phyloP scores from a whole-genome alignment of 2,113 vertebrate species.

The Urocitellus parryii region DNA sequence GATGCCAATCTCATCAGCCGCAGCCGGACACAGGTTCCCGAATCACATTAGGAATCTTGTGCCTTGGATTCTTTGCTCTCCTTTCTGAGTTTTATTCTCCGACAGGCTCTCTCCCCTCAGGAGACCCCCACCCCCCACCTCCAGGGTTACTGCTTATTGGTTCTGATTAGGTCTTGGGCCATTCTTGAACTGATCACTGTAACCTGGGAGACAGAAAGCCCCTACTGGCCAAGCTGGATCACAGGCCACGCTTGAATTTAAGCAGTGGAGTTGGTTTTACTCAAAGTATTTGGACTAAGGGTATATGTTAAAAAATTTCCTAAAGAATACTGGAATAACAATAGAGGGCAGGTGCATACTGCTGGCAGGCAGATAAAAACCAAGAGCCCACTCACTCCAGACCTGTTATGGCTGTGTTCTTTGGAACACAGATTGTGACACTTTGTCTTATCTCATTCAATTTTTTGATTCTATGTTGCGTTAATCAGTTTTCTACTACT shows the following conservation, averaged over 20 bases:
- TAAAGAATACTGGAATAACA: not conserved
- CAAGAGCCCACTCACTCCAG: not conserved
- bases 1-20: not conserved
- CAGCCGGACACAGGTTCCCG: not conserved
- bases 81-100: not conserved
- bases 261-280: rapidly evolving
- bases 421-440: not conserved
- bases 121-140: rapidly evolving
- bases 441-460: not conserved
- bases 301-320: not conserved
- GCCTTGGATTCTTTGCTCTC: not conserved
- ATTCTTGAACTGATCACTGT: not conserved
- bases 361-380: not conserved
- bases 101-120: not conserved
- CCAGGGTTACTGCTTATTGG: not conserved
- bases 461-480: not conserved
- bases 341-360: not conserved
- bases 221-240: not conserved
- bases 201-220: not conserved
- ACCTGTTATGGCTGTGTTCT: not conserved
- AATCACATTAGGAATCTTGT: not conserved
- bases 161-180: not conserved
- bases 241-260: not conserved
- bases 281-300: not conserved
- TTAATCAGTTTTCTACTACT: not conserved